Conservation (phyloP, 2,797 vertebrate genomes). For the Hoplostethus mediterraneus region DNA sequence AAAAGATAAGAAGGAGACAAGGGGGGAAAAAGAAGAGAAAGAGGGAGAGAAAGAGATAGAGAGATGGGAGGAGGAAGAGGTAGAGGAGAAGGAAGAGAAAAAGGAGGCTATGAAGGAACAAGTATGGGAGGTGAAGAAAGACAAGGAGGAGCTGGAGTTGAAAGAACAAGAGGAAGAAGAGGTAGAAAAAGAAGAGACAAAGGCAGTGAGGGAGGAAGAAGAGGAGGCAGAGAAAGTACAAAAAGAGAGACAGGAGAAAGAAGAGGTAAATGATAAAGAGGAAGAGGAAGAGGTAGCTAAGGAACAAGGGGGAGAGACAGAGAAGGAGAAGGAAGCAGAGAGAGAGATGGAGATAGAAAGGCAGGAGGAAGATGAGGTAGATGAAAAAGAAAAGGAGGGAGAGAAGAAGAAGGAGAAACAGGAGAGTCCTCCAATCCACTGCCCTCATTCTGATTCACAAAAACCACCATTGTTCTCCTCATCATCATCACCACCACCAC, state of each 20-base stretch:
- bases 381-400: background rate
- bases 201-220: background rate
- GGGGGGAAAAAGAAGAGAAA: background rate
- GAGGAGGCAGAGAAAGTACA: slow-evolving; percentile 13
- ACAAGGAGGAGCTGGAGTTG: background rate
- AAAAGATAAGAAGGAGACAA: too few relatives aligned
- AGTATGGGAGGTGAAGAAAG: background rate
- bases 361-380: too few relatives aligned
- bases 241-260: slow-evolving; percentile 6
- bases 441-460: background rate
- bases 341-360: background rate
- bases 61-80: background rate
- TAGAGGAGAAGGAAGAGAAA: background rate
- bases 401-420: background rate
- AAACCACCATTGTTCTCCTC: background rate
- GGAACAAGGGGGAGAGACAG: background rate
- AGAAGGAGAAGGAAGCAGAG: background rate
- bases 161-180: too few relatives aligned
- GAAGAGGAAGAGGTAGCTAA: background rate
- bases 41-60: background rate
- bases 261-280: background rate
- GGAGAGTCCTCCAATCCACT: background rate
- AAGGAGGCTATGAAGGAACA: background rate
- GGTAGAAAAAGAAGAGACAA: background rate
- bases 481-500: background rate